Evolutionary conservation across 2,113 vertebrate species (phyloP).

Genomic region (Poecilia latipinna): DNA sequence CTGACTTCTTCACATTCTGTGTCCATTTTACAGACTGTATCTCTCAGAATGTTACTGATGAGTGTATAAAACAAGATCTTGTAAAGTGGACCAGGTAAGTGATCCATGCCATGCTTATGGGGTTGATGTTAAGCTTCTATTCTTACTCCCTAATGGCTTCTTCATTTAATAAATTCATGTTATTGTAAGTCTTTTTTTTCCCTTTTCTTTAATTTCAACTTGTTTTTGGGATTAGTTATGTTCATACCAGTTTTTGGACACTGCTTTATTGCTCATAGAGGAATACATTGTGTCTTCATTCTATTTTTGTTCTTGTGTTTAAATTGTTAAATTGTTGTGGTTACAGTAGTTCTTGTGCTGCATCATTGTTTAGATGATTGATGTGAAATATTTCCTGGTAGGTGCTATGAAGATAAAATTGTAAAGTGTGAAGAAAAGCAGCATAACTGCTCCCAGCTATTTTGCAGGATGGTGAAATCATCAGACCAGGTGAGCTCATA

Average conservation of each 20-base stretch:
- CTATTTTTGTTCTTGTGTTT: background rate
- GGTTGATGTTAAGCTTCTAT: too few species aligned
- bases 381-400: slow-evolving; percentile 39
- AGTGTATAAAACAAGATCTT: fast-evolving
- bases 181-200: too few species aligned
- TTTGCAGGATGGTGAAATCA: background rate
- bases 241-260: too few species aligned
- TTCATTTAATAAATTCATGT: too few species aligned
- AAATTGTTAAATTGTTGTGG: background rate
- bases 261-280: background rate
- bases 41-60: fast-evolving
- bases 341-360: background rate
- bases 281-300: background rate
- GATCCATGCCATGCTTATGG: background rate
- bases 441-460: fast-evolving
- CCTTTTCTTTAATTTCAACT: too few species aligned
- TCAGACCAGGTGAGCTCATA: slow-evolving; percentile 43
- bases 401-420: slow-evolving; percentile 49
- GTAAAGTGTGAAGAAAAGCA: slow-evolving; percentile 11
- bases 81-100: slow-evolving; percentile 36
- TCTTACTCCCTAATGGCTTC: too few species aligned
- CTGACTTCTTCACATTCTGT: background rate
- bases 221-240: too few species aligned
- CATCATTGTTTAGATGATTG: background rate
- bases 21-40: background rate